Evolutionary conservation across 1,140 invertebrate species (phyloP), one percentile per base, ranked within the genome.

Genomic region (Conus betulinus): DNA sequence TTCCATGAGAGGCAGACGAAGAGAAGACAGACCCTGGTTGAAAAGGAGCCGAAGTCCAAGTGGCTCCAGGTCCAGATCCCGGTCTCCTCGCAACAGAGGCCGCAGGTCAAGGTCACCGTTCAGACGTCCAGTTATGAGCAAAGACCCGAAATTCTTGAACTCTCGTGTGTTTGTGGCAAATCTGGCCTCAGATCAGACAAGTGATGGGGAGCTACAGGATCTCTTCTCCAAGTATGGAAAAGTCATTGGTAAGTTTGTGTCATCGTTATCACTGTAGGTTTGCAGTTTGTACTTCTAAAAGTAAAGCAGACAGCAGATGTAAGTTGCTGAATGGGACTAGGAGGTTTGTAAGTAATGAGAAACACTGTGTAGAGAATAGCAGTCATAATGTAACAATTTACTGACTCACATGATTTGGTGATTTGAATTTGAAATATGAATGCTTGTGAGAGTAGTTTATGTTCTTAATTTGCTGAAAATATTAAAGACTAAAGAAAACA

Each of bases 81-180:
- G 87, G 63, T 89, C 88, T 11, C 63, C 87, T 60, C 71, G 83
- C 55, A 27, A 87, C 83, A 53, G 89, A 84, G 52, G 67, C 39
- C 55, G 84, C 74, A 39, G 74, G 53, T 27, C 85, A 7, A 87
- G 85, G 52, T 87, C 85, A 13, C 85, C 85, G 11, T 39, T 60
- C n/a, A 52, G 67, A 84, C 79, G 74, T 89, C 91, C 83, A 91
- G 92, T 88, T 87, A 90, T 78, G 67, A 93, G 91, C 90, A 90
- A 93, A 79, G 97, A 98, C 95, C 97, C 97, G 23, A 95, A 96
- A 25, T 97, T 97, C 6, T 96, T 96, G 6, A 96, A 96, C 90
- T 96, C 97, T 91, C 95, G 97, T 81, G 97, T 98, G 91, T 98
- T 97, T 93, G 96, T 98, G 55, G 97, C 97, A 17, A 97, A 97